Conservation (phyloP, 1,140 invertebrate genomes). For the Polyergus mexicanus region DNA sequence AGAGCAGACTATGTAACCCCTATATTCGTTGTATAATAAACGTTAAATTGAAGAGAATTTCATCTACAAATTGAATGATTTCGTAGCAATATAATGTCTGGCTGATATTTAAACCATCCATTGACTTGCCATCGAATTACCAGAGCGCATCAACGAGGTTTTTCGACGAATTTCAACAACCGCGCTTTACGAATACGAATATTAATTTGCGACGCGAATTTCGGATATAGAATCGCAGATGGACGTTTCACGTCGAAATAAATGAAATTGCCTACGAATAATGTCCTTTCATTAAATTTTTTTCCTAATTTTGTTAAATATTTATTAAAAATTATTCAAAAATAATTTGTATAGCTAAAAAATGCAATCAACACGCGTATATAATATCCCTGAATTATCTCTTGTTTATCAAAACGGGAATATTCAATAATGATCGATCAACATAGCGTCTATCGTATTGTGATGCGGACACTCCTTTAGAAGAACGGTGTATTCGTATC, state of each 20-base stretch:
- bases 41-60: conserved; percentile 34
- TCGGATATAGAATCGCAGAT: no score
- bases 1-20: background rate
- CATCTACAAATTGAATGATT: background rate
- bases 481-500: conserved; percentile 9
- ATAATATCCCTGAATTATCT: background rate
- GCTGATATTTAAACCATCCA: conserved; percentile 3
- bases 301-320: background rate
- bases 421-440: conserved; percentile 34
- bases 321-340: background rate
- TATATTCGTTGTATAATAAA: conserved; percentile 16
- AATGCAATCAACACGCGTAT: no score
- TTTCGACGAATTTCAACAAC: background rate
- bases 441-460: background rate
- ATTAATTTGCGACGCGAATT: background rate
- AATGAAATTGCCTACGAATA: background rate
- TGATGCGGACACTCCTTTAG: background rate
- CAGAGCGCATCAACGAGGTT: background rate
- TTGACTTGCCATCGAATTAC: background rate
- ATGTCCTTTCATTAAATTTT: conserved; percentile 11
- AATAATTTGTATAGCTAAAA: conserved; percentile 10
- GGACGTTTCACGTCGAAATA: no score
- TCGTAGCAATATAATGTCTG: background rate
- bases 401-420: conserved; percentile 29
- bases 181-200: background rate